Base-by-base conservation (phyloP, 1,140 invertebrate species). In the Ceratosolen fusciceps region DNA sequence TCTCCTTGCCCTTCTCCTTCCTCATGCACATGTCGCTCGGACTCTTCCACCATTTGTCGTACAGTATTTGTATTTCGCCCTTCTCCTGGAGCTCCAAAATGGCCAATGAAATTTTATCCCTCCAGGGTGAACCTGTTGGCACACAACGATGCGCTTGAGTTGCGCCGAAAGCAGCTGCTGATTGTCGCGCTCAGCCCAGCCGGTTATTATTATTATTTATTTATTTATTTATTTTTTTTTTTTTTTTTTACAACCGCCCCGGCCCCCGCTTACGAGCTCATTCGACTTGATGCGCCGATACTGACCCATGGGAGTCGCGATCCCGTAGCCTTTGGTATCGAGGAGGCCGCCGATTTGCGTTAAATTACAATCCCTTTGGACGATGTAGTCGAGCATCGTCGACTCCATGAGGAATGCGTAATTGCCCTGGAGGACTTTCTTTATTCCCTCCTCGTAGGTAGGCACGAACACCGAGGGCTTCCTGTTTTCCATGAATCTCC, bases 391-490 rank as follows among this genome's bases (percentile, higher is more conserved):
- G 49, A 98, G 91, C 91, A 97, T 97, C 4, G 96, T 96, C 0
- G 96, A 98, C 88, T 98, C 97, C 96, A 98, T 97, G 1, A 99
- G 91, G 87, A 97, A 98, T 4, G 97, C 97, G 87, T 98, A 98
- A 86, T 96, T 93, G 31, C 93, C 89, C 84, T 94, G 91, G 21
- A 95, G 87, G 85, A 98, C 93, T 88, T 95, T 83, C 85, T 95
- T 86, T 85, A 98, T 92, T 29, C 97, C 96, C 87, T 97, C 95
- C 83, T 94, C 93, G 83, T 96, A 95, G 0, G 92, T 93, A 21
- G 92, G 88, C 0, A 95, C 94, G 85, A 96, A 96, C 4, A 95
- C 94, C 0, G 93, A 92, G 0, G 94, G 93, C 81, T 94, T 93
- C 75, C 93, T 92, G 83, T 93, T 94, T 83, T 95, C 94, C 95